Evolutionary conservation across 2,888 invertebrate genomes (phyloP).

Genomic region (Anthrax anthrax): DNA sequence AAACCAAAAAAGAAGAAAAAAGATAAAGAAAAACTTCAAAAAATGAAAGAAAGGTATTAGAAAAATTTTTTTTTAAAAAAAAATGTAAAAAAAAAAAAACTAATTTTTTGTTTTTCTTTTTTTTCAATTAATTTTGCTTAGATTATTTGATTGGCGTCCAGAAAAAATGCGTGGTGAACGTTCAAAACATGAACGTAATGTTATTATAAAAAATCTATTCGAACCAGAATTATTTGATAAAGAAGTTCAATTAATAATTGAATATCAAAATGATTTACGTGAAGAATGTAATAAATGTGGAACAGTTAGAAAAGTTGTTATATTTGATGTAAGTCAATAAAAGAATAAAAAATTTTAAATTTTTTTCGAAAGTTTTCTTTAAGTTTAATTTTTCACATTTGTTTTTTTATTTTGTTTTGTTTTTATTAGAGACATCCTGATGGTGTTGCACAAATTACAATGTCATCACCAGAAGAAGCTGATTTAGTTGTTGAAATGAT

Average conservation of each 20-base stretch:
- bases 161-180: conserved; percentile 79
- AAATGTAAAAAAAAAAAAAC: neutral
- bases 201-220: conserved; percentile 90
- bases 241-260: conserved; percentile 75
- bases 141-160: conserved; percentile 91
- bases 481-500: conserved; percentile 77
- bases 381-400: neutral
- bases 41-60: conserved; percentile 74
- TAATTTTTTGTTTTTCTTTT: neutral
- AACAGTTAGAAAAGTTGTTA: conserved; percentile 74
- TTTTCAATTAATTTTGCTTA: conserved; percentile 19
- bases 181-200: conserved; percentile 75
- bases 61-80: neutral
- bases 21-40: conserved; percentile 80
- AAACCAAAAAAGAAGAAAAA: conserved; percentile 84
- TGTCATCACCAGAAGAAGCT: conserved; percentile 80
- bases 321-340: conserved; percentile 64
- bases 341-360: neutral
- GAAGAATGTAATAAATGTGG: conserved; percentile 86
- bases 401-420: neutral
- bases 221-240: conserved; percentile 76
- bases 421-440: conserved; percentile 65
- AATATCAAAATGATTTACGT: conserved; percentile 80
- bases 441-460: conserved; percentile 85
- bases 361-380: neutral